Base-by-base conservation (phyloP, 1,140 invertebrate species). In the Drosophila carrolli region DNA sequence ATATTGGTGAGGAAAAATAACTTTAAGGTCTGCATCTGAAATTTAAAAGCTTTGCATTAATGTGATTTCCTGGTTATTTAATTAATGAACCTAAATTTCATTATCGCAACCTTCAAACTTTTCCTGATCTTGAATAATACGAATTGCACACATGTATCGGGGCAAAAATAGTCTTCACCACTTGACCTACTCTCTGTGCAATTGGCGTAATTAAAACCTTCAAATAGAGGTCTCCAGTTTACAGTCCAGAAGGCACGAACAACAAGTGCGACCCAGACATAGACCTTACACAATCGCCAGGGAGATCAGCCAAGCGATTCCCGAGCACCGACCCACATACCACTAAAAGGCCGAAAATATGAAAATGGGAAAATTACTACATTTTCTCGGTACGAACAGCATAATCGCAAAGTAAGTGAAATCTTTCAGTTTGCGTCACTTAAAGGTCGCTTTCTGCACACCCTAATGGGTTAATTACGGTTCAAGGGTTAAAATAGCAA, bases 211-310 rank as follows among this genome's bases (percentile, higher is more conserved):
- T 88, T 75, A 71, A 82, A 88, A 88, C 82, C 82, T 86, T 82
- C 78, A 65, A 72, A 71, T 60, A 70, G 78, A 70, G 54, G 58
- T 73, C 67, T 50, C 38, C 35, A 55, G 71, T 88, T 88, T 83
- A 89, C 83, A 88, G 83, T 89, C 76, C 83, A 88, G 83, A 89
- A 89, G 81, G 72, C 83, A 88, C 83, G 79, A 65, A 72, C 75
- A 75, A 58, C 77, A 40, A 75, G 14, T 46, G 57, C 53, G 75
- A 67, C 65, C 77, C 54, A 78, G 67, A 66, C 61, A 62, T 67
- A 79, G 56, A 68, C 61, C 84, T 88, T 88, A 80, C 83, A 83
- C 83, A 78, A 78, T 68, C 85, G 59, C 41, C 56, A 13, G 55
- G 23, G 70, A 73, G 79, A 76, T 65, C 82, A 85, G 51, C 79